Percentiles rank a stretch among this genome's conserved stretches.
phyloP scores from a whole-genome alignment of 2,888 invertebrate genomes.

The Sabellastarte sp. region DNA sequence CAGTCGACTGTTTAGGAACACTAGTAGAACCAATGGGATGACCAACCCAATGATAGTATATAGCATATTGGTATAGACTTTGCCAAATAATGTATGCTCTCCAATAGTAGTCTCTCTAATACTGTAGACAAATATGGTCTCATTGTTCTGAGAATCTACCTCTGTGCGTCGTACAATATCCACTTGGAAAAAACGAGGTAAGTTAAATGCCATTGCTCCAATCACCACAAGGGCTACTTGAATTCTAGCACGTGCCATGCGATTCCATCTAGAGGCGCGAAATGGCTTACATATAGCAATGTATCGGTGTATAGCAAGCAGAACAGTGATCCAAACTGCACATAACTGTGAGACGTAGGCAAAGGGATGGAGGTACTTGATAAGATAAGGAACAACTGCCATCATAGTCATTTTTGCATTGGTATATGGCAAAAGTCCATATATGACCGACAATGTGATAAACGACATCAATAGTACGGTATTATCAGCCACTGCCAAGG shows the following conservation, averaged over 20 bases:
- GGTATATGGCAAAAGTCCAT: constrained; percentile 17
- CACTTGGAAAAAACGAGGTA: constrained; percentile 25
- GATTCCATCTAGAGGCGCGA: constrained; percentile 14
- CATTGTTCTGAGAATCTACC: not conserved
- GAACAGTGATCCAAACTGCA: constrained; percentile 28
- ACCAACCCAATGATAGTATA: constrained; percentile 15
- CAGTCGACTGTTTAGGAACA: constrained; percentile 17
- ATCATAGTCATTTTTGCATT: not conserved
- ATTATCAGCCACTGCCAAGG: constrained; percentile 28
- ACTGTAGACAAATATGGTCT: not conserved
- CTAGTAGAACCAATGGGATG: constrained; percentile 16
- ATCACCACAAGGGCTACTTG: constrained; percentile 22
- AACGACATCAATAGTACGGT: constrained; percentile 19
- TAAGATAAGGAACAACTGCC: constrained; percentile 8
- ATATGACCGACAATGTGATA: constrained; percentile 19
- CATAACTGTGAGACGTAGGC: constrained; percentile 20
- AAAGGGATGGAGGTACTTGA: constrained; percentile 23
- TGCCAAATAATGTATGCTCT: constrained; percentile 4
- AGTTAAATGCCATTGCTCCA: constrained; percentile 19
- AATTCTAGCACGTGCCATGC: constrained; percentile 17
- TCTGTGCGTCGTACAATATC: not conserved
- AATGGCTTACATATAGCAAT: constrained; percentile 28
- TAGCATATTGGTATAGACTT: constrained; percentile 13
- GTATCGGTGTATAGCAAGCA: constrained; percentile 29
- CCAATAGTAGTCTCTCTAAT: constrained; percentile 9